Conservation (phyloP, 2,113 vertebrate species). For the Butorides virescens region DNA sequence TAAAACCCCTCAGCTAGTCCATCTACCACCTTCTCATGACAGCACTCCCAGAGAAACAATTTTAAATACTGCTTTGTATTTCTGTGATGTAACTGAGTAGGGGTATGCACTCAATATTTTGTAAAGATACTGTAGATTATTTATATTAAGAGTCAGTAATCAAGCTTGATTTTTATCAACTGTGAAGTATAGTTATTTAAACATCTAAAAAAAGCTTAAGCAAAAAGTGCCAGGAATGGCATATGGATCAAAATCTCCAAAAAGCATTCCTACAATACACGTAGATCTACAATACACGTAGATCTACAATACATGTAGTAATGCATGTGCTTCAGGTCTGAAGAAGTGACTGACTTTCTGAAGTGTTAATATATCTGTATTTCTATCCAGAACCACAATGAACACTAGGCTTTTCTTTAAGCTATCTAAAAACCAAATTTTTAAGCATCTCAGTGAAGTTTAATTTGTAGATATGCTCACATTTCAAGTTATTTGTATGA, state of each 20-base stretch:
- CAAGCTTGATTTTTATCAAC: background rate
- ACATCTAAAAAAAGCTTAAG: background rate
- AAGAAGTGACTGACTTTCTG: background rate
- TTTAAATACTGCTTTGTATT: background rate
- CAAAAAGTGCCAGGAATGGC: background rate
- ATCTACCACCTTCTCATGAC: background rate
- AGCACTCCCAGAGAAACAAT: background rate
- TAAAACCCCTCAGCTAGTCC: background rate
- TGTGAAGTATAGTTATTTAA: background rate
- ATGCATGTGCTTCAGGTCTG: background rate
- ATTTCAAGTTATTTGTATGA: background rate
- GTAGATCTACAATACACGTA: fast-evolving
- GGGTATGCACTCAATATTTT: background rate
- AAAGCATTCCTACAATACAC: background rate
- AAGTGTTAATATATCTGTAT: background rate
- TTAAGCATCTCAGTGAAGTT: background rate
- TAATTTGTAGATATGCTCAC: background rate
- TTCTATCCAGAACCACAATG: background rate
- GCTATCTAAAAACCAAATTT: background rate
- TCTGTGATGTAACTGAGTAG: background rate
- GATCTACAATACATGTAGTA: background rate
- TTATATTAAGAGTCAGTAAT: background rate
- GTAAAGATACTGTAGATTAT: background rate
- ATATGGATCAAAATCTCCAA: background rate
- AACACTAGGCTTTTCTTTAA: background rate